Conservation (phyloP, 2,888 invertebrate species). For the Syritta pipiens region DNA sequence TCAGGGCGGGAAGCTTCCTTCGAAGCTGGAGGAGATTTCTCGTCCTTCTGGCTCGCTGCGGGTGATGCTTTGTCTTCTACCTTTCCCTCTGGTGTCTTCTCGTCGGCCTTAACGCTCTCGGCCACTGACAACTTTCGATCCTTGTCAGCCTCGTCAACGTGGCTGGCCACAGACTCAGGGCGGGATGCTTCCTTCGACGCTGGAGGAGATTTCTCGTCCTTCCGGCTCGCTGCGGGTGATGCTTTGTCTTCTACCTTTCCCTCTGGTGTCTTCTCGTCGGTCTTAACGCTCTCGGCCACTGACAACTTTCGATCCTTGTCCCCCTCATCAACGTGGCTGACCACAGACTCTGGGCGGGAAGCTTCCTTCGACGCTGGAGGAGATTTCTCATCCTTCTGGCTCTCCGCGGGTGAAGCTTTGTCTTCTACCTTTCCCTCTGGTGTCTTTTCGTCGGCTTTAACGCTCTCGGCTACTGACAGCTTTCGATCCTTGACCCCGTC, state of each 20-base stretch:
- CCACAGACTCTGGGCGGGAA: constrained; percentile 71
- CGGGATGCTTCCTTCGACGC: constrained; percentile 72
- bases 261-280: not conserved
- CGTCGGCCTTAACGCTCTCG: not conserved
- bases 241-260: not conserved
- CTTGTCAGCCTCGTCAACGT: constrained; percentile 46
- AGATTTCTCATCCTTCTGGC: constrained; percentile 58
- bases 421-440: constrained; percentile 28
- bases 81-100: too few species aligned
- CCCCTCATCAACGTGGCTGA: constrained; percentile 11
- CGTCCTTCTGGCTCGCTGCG: constrained; percentile 54
- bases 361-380: constrained; percentile 50
- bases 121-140: not conserved
- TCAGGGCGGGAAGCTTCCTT: constrained; percentile 70
- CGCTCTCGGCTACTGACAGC: not conserved
- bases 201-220: constrained; percentile 48
- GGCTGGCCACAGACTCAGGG: constrained; percentile 72
- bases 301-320: not conserved
- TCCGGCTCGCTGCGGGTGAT: constrained; percentile 48
- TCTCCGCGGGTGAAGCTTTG: constrained; percentile 27
- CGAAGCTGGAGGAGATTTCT: constrained; percentile 57
- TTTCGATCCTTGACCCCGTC: not conserved
- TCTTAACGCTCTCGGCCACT: not conserved
- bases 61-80: constrained; percentile 30
- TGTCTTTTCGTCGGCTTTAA: constrained; percentile 36